phyloP scores from a whole-genome alignment of 1,140 invertebrate genomes.

The Heliconius congener region DNA sequence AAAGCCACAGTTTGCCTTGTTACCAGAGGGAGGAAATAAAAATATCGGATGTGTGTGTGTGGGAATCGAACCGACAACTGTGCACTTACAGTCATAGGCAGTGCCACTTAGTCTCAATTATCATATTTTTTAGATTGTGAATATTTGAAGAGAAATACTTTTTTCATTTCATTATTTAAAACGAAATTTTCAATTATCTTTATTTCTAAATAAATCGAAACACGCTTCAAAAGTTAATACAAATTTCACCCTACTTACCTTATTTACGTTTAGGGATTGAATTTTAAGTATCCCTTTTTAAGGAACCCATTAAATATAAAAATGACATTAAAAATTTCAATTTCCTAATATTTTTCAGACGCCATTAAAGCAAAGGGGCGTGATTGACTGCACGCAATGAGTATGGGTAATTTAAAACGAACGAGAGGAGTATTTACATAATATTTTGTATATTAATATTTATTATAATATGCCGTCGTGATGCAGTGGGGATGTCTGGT shows the following conservation, averaged over 20 bases:
- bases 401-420: neutral
- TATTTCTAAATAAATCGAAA: neutral
- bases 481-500: too few species aligned
- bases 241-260: neutral
- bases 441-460: too few species aligned
- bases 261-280: constrained; percentile 1
- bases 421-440: neutral
- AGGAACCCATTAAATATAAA: neutral
- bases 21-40: too few species aligned
- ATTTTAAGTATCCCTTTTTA: neutral
- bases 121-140: neutral
- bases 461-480: too few species aligned
- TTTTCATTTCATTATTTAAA: neutral
- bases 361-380: neutral
- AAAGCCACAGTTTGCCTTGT: too few species aligned
- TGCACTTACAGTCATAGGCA: too few species aligned
- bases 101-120: too few species aligned
- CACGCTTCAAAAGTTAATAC: neutral
- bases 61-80: too few species aligned
- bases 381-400: neutral
- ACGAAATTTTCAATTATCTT: neutral
- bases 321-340: constrained; percentile 3
- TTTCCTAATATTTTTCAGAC: constrained; percentile 2
- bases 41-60: too few species aligned
- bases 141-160: neutral